Conservation (phyloP, 2,113 vertebrate species). For the Peromyscus polionotus region DNA sequence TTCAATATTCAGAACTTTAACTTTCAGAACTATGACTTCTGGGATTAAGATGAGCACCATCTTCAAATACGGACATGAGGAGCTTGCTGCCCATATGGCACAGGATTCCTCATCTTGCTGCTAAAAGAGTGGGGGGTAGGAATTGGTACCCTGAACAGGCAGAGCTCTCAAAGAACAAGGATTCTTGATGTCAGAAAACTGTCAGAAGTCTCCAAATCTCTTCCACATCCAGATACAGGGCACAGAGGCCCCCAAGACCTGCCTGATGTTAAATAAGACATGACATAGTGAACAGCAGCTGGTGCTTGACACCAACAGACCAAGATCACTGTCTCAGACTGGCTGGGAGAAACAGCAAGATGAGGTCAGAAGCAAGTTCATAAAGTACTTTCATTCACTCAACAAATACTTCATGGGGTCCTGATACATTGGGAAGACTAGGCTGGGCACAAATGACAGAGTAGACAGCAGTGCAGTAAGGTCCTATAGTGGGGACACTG, state of each 20-base stretch:
- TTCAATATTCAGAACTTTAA: neutral
- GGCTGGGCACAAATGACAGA: neutral
- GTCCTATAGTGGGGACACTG: rapidly evolving
- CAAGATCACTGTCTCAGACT: neutral
- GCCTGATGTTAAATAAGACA: too few relatives aligned
- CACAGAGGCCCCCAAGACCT: neutral
- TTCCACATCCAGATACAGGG: neutral
- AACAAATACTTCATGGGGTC: neutral
- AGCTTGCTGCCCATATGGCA: neutral
- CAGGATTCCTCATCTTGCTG: neutral
- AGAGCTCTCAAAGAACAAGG: neutral
- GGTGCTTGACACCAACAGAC: neutral
- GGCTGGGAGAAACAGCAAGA: too few relatives aligned
- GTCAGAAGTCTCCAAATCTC: too few relatives aligned
- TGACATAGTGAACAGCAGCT: neutral
- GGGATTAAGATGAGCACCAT: too few relatives aligned
- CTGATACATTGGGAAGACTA: neutral
- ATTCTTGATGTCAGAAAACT: neutral
- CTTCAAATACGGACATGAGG: neutral
- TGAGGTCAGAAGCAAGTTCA: neutral
- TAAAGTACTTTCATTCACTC: too few relatives aligned
- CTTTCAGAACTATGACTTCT: neutral
- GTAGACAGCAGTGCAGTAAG: neutral
- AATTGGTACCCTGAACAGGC: neutral
- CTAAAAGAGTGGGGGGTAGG: neutral